phyloP scores from a whole-genome alignment of 1,140 invertebrate species.

The Stegodyphus mimosarum region DNA sequence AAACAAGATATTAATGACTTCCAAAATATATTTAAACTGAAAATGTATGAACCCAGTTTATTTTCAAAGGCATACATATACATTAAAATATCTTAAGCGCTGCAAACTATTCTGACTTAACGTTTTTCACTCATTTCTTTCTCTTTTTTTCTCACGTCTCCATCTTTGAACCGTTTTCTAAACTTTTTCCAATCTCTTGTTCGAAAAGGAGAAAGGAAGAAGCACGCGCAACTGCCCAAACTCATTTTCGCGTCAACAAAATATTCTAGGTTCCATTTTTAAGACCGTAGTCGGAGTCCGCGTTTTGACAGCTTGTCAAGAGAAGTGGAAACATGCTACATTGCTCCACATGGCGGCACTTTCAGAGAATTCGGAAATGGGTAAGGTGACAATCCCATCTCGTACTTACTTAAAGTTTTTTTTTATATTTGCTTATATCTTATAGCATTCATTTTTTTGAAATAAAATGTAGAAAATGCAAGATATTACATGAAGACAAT shows the following conservation, averaged over 20 bases:
- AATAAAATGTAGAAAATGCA: no score
- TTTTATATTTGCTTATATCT: no score
- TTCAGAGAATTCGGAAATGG: background rate
- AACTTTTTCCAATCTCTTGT: background rate
- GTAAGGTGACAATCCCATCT: constrained; percentile 12
- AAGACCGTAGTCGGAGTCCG: background rate
- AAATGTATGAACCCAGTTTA: no score
- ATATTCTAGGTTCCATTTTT: constrained; percentile 28
- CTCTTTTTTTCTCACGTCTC: background rate
- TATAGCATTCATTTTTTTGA: no score
- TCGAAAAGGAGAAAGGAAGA: background rate
- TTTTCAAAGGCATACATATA: no score
- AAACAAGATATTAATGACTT: no score
- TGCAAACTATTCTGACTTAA: background rate
- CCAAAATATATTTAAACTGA: no score
- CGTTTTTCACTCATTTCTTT: background rate
- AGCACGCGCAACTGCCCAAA: constrained; percentile 47
- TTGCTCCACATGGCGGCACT: background rate
- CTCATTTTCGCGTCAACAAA: constrained; percentile 51
- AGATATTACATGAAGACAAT: no score
- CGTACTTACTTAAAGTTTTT: no score
- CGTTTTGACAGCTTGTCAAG: constrained; percentile 55
- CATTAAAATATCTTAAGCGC: no score
- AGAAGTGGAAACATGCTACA: constrained; percentile 3
- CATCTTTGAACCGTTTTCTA: background rate